Evolutionary conservation across 1,140 invertebrate species (phyloP), one percentile per base, ranked within the genome.

Genomic region (Trichonephila clavipes): DNA sequence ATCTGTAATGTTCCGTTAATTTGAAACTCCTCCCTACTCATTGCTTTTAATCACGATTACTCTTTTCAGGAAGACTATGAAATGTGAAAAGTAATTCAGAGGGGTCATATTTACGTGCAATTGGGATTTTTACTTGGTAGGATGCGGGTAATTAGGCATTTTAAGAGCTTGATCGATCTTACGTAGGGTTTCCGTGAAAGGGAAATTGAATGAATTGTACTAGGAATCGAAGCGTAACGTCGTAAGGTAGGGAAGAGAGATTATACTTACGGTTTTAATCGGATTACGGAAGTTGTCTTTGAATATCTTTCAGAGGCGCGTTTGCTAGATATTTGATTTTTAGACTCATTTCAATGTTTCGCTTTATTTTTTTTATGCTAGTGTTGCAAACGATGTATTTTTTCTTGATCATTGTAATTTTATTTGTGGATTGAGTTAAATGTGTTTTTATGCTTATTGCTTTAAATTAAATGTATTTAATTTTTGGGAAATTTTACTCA

Each of bases 121-220:
- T 77, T n/a, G 44, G 58, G 24, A 58, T 44, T 59, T 58, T 85
- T 21, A 59, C 14, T 85, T 51, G 7, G 44, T 10, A 85, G 21
- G 21, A 58, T 59, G 44, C 82, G n/a, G n/a, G 82, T 83, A 34
- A 77, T 77, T 77, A 5, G 69, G 24, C 21, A 24, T n/a, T 85
- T 44, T 85, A 51, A 85, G 44, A 18, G 82, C 82, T n/a, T 28
- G 14, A 77, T 40, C 72, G 28, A 77, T 77, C 19, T 77, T 77
- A 16, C 72, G 72, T 77, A 77, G 34, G 1, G 66, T 69, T 28
- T 69, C 14, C 66, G 66, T 8, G 24, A 69, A 14, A 77, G 72
- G 24, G 72, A 34, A 77, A 40, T 16, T 77, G 34, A 77, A 77
- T 77, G 72, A 77, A 40, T n/a, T 40, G 28, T 40, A 34, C 16